Percentiles rank a stretch among this genome's conserved stretches.
Evolutionary conservation across 2,797 vertebrate species (phyloP).

Genomic region (Centroberyx gerrardi): DNA sequence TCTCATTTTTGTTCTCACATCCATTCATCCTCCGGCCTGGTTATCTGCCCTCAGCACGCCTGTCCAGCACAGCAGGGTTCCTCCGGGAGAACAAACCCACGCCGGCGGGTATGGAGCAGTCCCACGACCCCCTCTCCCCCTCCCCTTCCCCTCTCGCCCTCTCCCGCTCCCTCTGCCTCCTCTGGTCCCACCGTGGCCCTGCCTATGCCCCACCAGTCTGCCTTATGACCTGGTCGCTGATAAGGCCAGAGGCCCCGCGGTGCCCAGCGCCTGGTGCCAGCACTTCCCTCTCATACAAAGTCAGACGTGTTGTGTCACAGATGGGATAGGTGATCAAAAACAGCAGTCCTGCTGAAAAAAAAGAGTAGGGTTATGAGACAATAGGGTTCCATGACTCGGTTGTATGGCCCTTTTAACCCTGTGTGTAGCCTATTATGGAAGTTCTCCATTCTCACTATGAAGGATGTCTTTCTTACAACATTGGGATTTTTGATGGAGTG

Average conservation of each 20-base stretch:
- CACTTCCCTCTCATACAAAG: conserved; percentile 74
- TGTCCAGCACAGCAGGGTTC: conserved; percentile 81
- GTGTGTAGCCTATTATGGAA: not conserved
- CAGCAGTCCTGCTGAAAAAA: conserved; percentile 52
- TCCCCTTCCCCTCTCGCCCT: conserved; percentile 26
- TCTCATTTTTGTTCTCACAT: conserved; percentile 64
- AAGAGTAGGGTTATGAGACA: conserved; percentile 50
- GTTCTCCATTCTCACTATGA: conserved; percentile 25
- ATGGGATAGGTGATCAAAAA: conserved; percentile 75
- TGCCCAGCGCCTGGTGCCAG: conserved; percentile 78
- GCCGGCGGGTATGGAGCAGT: conserved; percentile 60
- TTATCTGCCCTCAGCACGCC: conserved; percentile 85
- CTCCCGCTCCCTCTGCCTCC: conserved; percentile 58
- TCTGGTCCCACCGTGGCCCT: conserved; percentile 59
- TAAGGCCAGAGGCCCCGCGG: conserved; percentile 75
- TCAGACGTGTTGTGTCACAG: conserved; percentile 66
- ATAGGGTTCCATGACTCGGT: conserved; percentile 42
- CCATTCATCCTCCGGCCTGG: conserved; percentile 74
- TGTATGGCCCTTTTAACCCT: conserved; percentile 27
- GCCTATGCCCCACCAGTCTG: conserved; percentile 72
- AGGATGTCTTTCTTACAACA: not conserved
- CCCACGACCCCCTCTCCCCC: conserved; percentile 61
- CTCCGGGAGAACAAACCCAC: conserved; percentile 82
- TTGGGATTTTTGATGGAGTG: conserved; percentile 29
- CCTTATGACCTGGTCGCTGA: conserved; percentile 78